Evolutionary conservation across 2,888 invertebrate species (phyloP).

Genomic region (Acanthoscelides obtectus): DNA sequence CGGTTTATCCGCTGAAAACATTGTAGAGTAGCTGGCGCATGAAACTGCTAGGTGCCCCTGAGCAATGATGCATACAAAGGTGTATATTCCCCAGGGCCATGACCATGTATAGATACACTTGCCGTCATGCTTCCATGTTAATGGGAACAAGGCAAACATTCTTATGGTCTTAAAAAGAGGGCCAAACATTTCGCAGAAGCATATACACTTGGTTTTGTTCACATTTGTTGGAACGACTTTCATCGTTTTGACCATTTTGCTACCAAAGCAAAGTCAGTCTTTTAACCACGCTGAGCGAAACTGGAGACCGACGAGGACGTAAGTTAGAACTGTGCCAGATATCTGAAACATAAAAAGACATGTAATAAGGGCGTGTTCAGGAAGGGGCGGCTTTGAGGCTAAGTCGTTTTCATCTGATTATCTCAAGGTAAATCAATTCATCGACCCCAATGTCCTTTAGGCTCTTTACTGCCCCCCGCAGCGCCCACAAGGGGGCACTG

Average conservation of each 20-base stretch:
- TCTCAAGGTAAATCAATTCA: too few species aligned
- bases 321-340: constrained; percentile 31
- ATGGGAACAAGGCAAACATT: constrained; percentile 38
- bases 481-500: too few species aligned
- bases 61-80: constrained; percentile 10
- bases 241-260: neutral
- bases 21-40: neutral
- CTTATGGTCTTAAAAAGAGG: constrained; percentile 30
- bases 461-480: too few species aligned
- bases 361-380: too few species aligned
- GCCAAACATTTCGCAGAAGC: constrained; percentile 37
- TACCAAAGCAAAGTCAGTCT: neutral
- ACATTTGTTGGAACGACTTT: neutral
- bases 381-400: too few species aligned
- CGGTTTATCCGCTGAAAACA: neutral
- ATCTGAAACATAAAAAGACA: constrained; percentile 21
- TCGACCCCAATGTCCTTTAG: too few species aligned
- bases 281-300: constrained; percentile 25
- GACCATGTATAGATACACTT: constrained; percentile 37
- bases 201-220: constrained; percentile 17
- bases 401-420: too few species aligned
- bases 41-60: neutral
- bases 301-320: constrained; percentile 33
- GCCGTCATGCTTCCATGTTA: constrained; percentile 33
- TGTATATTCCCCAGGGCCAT: constrained; percentile 34